Evolutionary conservation across 2,113 vertebrate species (phyloP), one percentile per base, ranked within the genome.

Genomic region (Toxotes jaculatrix): DNA sequence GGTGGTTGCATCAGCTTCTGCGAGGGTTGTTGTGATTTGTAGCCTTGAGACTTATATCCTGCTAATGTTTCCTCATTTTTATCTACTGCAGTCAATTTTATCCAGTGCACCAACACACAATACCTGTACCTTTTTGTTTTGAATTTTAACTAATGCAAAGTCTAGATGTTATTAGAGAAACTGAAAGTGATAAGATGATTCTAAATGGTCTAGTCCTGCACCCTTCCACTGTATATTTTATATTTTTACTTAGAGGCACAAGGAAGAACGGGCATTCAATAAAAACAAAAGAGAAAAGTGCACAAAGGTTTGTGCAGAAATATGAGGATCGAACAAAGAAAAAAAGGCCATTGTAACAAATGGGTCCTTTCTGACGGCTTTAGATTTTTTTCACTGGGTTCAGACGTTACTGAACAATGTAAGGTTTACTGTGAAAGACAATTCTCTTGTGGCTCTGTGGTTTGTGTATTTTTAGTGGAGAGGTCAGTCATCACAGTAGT

Each of bases 401-500:
- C 31, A 27, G 42, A 36, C 27, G 60, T 27, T 61, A 68, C 21
- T 57, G 17, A n/a, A 40, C 68, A 51, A 34, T 23, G 63, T 66
- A 19, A 57, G 27, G 42, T 80, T 83, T 55, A 40, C 49, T 23
- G 32, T 66, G n/a, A 72, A 74, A 38, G 38, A 64, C 40, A 62
- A 7, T 23, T 65, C 51, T 55, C 8, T 7, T 38, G 66, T 3
- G 5, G 59, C 17, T 43, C 2, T 56, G 56, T 66, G 34, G 64
- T 82, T 64, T 68, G 23, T 61, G 36, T 80, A 60, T 80, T 76
- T 75, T 61, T 27, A 51, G 51, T 31, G 12, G 23, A 45, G 38
- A 68, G 61, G 47, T 61, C 80, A 70, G 43, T 53, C 60, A 78
- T 80, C 43, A 19, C 62, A 61, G 74, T 13, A 8, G 21, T 80